Conservation (phyloP, 1,140 invertebrate species). For the Dreissena polymorpha region DNA sequence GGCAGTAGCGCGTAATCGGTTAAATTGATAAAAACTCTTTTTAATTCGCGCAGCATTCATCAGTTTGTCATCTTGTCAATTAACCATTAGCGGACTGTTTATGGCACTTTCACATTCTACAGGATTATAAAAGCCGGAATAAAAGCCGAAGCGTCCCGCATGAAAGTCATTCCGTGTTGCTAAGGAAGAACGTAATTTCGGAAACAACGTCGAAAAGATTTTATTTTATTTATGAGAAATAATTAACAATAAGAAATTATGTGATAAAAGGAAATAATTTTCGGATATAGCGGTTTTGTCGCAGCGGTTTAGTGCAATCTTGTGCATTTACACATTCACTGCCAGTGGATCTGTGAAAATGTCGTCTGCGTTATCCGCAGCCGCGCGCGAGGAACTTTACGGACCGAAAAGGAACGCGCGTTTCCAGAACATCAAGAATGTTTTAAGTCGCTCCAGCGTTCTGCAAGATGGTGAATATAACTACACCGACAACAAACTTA, state of each 20-base stretch:
- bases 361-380: not conserved
- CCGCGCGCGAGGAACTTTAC: constrained; percentile 16
- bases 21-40: not conserved
- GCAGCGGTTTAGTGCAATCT: too few species aligned
- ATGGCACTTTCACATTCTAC: too few species aligned
- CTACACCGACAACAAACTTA: constrained; percentile 37
- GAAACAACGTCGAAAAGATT: not conserved
- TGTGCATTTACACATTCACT: too few species aligned
- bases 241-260: not conserved
- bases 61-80: too few species aligned
- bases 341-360: not conserved
- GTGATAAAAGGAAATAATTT: too few species aligned
- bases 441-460: constrained; percentile 28
- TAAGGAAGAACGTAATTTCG: not conserved
- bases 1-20: not conserved
- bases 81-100: too few species aligned
- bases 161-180: not conserved
- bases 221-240: not conserved
- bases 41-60: not conserved
- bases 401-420: constrained; percentile 43
- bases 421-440: constrained; percentile 41
- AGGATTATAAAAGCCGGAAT: too few species aligned
- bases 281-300: too few species aligned
- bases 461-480: constrained; percentile 55
- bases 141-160: too few species aligned